These are phyloP conservation scores for Procambarus virginalis DNA, from an alignment of 1,140 invertebrate genomes.

Conservation along the genomic window DNA sequence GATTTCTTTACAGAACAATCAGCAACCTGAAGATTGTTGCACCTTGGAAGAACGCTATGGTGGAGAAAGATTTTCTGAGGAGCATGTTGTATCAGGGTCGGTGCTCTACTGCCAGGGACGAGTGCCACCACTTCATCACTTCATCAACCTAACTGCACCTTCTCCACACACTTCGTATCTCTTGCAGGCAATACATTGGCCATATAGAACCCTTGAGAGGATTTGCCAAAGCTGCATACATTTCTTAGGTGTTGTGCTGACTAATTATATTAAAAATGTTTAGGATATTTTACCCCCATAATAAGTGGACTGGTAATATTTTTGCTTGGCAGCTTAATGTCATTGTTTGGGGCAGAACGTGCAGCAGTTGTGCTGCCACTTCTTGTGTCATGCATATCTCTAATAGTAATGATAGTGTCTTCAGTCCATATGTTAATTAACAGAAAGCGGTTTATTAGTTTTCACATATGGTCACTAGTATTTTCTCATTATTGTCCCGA, in stretches of 20 bases:
- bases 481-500: constrained; percentile 61
- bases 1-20: not conserved
- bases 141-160: constrained; percentile 77
- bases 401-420: constrained; percentile 53
- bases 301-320: not conserved
- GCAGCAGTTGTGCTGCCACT: constrained; percentile 25
- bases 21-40: constrained; percentile 68
- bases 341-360: constrained; percentile 1
- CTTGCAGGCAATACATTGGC: constrained; percentile 61
- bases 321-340: constrained; percentile 25
- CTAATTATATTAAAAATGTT: constrained; percentile 8
- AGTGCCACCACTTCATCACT: constrained; percentile 83
- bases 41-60: constrained; percentile 74
- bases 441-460: constrained; percentile 30
- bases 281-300: constrained; percentile 3
- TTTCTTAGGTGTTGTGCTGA: constrained; percentile 48
- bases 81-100: constrained; percentile 86
- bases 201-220: not conserved
- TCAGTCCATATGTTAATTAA: constrained; percentile 45
- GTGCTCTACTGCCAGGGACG: constrained; percentile 86
- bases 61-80: constrained; percentile 85
- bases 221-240: constrained; percentile 31
- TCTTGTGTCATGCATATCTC: constrained; percentile 13
- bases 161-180: constrained; percentile 71
- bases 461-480: constrained; percentile 50